Percentiles rank a stretch among this genome's conserved stretches.
Conservation (phyloP, 2,113 vertebrate species). For the Geococcyx californianus region DNA sequence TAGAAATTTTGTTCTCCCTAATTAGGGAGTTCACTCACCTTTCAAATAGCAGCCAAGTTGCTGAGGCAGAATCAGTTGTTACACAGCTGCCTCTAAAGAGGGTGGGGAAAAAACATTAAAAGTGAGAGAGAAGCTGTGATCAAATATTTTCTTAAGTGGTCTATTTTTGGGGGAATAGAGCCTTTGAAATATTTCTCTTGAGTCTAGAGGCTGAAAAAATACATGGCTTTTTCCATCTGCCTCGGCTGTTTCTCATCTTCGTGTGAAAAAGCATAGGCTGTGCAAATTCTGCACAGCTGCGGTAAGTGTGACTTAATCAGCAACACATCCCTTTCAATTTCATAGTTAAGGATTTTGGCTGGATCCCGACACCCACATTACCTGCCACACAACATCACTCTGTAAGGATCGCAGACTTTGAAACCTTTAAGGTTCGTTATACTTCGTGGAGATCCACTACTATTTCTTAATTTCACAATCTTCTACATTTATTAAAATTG, state of each 20-base stretch:
- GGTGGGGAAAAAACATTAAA: not conserved
- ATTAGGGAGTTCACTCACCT: not conserved
- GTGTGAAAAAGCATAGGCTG: not conserved
- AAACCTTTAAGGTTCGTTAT: not conserved
- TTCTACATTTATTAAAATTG: not conserved
- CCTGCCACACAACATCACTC: not conserved
- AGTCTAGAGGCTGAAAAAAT: not conserved
- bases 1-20: not conserved
- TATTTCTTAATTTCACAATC: not conserved
- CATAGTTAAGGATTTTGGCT: not conserved
- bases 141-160: not conserved
- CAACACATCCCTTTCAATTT: not conserved
- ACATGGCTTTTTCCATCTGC: not conserved
- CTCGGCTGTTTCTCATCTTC: not conserved
- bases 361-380: not conserved
- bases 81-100: not conserved
- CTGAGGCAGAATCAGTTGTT: not conserved
- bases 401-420: not conserved
- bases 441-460: not conserved
- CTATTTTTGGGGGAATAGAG: not conserved
- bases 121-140: not conserved
- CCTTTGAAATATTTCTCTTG: not conserved
- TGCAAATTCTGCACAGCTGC: not conserved
- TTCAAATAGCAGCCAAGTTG: constrained; percentile 9
- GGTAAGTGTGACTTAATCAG: not conserved